A percentile compares a stretch with the other conserved stretches of the same genome.
Conservation (phyloP, 2,113 vertebrate species). For the Chlamydotis undulata region DNA sequence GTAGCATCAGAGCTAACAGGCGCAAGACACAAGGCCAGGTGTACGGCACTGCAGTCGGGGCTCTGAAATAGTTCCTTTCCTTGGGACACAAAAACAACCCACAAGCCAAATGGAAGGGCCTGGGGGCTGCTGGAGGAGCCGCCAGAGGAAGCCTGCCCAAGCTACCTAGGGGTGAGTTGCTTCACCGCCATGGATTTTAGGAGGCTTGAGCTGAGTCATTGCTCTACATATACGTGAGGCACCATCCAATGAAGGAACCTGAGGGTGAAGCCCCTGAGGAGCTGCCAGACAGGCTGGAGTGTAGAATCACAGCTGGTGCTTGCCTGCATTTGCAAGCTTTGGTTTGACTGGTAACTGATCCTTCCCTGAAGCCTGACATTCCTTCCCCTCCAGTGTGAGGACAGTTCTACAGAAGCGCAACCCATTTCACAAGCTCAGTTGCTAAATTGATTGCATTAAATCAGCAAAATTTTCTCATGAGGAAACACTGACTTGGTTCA, state of each 20-base stretch:
- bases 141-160: background rate
- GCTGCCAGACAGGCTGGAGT: background rate
- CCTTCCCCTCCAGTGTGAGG: background rate
- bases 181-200: background rate
- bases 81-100: accelerated
- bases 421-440: background rate
- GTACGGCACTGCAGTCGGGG: accelerated
- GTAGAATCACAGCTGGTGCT: background rate
- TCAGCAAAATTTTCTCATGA: background rate
- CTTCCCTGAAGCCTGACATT: background rate
- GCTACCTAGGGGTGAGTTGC: background rate
- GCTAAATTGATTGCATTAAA: background rate
- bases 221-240: background rate
- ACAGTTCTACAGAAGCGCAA: background rate
- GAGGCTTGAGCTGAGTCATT: background rate
- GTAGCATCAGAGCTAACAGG: background rate
- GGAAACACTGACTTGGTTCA: background rate
- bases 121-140: background rate
- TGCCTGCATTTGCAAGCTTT: background rate
- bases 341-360: background rate
- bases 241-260: background rate
- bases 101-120: background rate
- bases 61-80: background rate
- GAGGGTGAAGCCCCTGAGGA: background rate
- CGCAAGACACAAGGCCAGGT: background rate